phyloP scores from a whole-genome alignment of 2,113 vertebrate genomes.

The Penelope pileata region DNA sequence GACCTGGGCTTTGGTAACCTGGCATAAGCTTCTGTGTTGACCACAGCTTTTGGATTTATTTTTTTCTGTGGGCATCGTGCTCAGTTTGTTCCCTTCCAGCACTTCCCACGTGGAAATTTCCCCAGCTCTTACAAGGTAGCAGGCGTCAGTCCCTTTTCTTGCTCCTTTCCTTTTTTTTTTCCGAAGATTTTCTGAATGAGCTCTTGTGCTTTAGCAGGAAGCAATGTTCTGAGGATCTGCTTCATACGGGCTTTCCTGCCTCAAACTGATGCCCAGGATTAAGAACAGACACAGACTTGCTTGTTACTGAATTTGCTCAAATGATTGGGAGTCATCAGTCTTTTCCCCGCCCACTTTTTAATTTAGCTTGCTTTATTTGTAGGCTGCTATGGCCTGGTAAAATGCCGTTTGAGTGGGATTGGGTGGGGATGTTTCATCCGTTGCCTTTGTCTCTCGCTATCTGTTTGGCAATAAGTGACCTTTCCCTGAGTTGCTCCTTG shows the following conservation, averaged over 20 bases:
- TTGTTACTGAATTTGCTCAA: background rate
- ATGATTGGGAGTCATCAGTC: background rate
- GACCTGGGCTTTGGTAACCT: background rate
- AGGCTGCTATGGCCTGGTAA: background rate
- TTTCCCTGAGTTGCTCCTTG: background rate
- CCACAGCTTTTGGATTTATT: background rate
- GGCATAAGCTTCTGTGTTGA: background rate
- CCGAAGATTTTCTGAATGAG: background rate
- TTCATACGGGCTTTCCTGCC: background rate
- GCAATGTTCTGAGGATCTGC: background rate
- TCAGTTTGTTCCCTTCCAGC: background rate
- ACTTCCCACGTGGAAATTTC: background rate
- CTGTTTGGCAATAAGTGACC: background rate
- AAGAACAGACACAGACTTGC: background rate
- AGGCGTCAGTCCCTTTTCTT: background rate
- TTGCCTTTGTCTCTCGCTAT: background rate
- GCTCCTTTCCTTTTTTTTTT: background rate
- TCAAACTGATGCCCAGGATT: background rate
- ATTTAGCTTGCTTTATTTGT: background rate
- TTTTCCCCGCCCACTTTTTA: fast-evolving
- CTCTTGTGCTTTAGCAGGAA: background rate
- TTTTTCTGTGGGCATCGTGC: background rate
- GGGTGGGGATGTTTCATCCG: background rate
- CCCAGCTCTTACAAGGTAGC: background rate
- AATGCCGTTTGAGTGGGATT: background rate